These are phyloP conservation scores for Eciton burchellii DNA, from an alignment of 1,140 invertebrate species.

Conservation along the genomic window DNA sequence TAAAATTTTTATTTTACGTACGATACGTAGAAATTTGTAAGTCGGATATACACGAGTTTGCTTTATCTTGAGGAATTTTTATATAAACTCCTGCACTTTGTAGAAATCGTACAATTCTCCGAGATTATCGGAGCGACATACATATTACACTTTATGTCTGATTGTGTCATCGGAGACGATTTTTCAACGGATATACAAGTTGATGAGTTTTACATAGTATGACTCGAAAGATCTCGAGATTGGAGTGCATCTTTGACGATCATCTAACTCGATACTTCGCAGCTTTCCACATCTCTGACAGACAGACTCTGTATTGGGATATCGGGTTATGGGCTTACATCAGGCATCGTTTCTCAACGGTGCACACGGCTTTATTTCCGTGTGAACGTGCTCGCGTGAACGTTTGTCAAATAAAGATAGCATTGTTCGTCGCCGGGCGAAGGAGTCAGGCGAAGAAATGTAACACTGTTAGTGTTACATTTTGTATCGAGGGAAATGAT, in stretches of 20 bases:
- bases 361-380: constrained; percentile 38
- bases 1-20: too few species aligned
- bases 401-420: constrained; percentile 62
- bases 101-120: too few species aligned
- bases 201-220: neutral
- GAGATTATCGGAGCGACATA: too few species aligned
- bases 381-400: constrained; percentile 20
- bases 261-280: constrained; percentile 41
- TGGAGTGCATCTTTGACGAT: constrained; percentile 44
- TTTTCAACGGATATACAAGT: neutral
- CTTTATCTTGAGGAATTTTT: too few species aligned
- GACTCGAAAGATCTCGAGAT: constrained; percentile 12
- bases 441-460: constrained; percentile 4
- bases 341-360: constrained; percentile 61
- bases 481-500: neutral
- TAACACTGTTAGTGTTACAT: neutral
- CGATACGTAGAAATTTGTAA: too few species aligned
- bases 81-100: too few species aligned
- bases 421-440: constrained; percentile 64
- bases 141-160: too few species aligned
- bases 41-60: too few species aligned
- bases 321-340: constrained; percentile 74
- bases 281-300: constrained; percentile 69
- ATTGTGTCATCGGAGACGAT: neutral
- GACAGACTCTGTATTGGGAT: constrained; percentile 75